A percentile compares a stretch with the other conserved stretches of the same genome.
Evolutionary conservation across 1,140 invertebrate genomes (phyloP).

Genomic region (Archivesica marissinica): DNA sequence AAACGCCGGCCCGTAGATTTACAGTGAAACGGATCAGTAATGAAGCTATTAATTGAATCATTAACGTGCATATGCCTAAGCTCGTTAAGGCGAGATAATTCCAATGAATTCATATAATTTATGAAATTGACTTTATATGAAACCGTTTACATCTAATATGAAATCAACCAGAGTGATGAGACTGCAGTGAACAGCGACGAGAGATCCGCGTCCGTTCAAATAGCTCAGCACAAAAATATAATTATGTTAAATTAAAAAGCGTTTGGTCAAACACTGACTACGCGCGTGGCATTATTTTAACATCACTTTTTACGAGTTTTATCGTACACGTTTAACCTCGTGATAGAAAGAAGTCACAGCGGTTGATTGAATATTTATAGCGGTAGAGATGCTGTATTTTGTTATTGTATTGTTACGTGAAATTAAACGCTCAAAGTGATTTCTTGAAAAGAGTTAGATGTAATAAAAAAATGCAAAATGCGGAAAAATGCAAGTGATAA

Average conservation of each 20-base stretch:
- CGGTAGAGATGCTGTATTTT: neutral
- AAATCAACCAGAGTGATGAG: neutral
- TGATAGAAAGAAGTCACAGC: neutral
- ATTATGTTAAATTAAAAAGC: constrained; percentile 3
- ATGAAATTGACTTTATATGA: constrained; percentile 8
- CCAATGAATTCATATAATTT: constrained; percentile 33
- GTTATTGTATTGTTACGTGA: neutral
- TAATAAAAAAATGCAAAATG: constrained; percentile 24
- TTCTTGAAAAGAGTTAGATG: neutral
- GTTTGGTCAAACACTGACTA: neutral
- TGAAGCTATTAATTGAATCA: constrained; percentile 17
- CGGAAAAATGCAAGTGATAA: constrained; percentile 27
- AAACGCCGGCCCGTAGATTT: constrained; percentile 15
- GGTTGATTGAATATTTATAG: neutral
- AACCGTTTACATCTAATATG: neutral
- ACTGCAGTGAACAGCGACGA: neutral
- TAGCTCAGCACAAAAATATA: neutral
- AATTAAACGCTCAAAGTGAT: neutral
- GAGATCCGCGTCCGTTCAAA: neutral
- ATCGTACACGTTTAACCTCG: neutral
- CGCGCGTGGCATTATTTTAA: constrained; percentile 30
- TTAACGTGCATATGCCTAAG: neutral
- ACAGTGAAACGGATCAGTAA: neutral
- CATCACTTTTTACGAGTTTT: constrained; percentile 4
- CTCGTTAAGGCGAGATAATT: neutral